Conservation (phyloP, 2,113 vertebrate species). For the Nibea coibor region DNA sequence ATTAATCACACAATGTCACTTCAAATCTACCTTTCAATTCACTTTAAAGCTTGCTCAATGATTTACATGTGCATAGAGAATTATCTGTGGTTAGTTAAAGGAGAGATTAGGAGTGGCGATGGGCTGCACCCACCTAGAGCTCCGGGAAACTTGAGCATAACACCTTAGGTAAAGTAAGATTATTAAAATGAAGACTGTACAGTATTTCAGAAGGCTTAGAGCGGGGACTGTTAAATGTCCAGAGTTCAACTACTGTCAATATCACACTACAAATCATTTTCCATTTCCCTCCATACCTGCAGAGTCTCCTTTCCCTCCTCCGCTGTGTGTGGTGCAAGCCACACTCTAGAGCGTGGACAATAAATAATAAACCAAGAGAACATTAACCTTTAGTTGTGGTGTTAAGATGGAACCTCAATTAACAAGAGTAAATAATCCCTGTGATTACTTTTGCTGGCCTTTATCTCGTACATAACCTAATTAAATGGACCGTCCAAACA, state of each 20-base stretch:
- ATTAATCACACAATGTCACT: conserved; percentile 78
- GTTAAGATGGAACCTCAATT: conserved; percentile 84
- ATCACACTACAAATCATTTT: conserved; percentile 51
- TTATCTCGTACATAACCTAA: conserved; percentile 82
- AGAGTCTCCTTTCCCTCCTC: conserved; percentile 35
- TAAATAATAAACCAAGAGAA: conserved; percentile 80
- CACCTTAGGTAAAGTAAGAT: conserved; percentile 65
- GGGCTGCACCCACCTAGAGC: conserved; percentile 51
- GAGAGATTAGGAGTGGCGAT: conserved; percentile 60
- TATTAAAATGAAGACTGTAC: conserved; percentile 61
- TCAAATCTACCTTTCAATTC: conserved; percentile 80
- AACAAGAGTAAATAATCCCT: conserved; percentile 87
- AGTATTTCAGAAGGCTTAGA: conserved; percentile 50
- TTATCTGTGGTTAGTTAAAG: conserved; percentile 68
- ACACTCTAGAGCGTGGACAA: conserved; percentile 65
- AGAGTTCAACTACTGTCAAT: conserved; percentile 62
- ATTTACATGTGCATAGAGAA: conserved; percentile 77
- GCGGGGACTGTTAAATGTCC: conserved; percentile 38
- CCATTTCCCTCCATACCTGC: conserved; percentile 42
- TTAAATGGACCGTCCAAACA: conserved; percentile 84
- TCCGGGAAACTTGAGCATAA: conserved; percentile 52
- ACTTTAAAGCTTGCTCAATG: conserved; percentile 62
- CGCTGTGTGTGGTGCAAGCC: conserved; percentile 6
- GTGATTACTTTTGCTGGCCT: conserved; percentile 83
- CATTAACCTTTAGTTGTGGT: conserved; percentile 85